These are phyloP conservation scores for Onchidella celtica DNA, from an alignment of 2,888 invertebrate genomes.

Conservation along the genomic window DNA sequence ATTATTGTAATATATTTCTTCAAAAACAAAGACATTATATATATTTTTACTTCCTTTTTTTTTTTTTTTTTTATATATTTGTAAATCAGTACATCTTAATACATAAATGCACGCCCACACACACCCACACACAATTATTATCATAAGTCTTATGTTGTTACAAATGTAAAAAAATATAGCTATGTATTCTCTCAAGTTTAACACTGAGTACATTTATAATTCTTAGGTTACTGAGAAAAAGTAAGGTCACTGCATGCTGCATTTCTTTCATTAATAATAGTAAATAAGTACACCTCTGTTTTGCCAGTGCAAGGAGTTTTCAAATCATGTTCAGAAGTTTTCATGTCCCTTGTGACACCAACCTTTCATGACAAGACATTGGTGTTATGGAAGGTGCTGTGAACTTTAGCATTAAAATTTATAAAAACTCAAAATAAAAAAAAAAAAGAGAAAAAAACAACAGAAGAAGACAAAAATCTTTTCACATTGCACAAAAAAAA, in stretches of 20 bases:
- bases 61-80: background rate
- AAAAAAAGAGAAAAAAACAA: too few species aligned
- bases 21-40: constrained; percentile 21
- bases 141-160: constrained; percentile 28
- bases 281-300: background rate
- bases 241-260: constrained; percentile 21
- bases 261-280: background rate
- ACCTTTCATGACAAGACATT: too few species aligned
- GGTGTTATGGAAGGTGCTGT: too few species aligned
- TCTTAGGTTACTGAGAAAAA: background rate
- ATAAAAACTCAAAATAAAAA: too few species aligned
- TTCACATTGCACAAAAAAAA: too few species aligned
- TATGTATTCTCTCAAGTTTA: constrained; percentile 37
- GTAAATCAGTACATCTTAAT: background rate
- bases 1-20: too few species aligned
- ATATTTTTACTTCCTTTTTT: background rate
- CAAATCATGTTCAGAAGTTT: too few species aligned
- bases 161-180: constrained; percentile 45
- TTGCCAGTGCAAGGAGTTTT: too few species aligned
- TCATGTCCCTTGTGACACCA: too few species aligned
- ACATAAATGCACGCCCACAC: constrained; percentile 23
- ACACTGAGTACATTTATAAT: constrained; percentile 25
- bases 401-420: too few species aligned
- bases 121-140: constrained; percentile 9
- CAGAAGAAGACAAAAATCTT: too few species aligned